A percentile compares a stretch with the other conserved stretches of the same genome.
Evolutionary conservation across 2,797 vertebrate genomes (phyloP).

Genomic region (Rhincodon typus): DNA sequence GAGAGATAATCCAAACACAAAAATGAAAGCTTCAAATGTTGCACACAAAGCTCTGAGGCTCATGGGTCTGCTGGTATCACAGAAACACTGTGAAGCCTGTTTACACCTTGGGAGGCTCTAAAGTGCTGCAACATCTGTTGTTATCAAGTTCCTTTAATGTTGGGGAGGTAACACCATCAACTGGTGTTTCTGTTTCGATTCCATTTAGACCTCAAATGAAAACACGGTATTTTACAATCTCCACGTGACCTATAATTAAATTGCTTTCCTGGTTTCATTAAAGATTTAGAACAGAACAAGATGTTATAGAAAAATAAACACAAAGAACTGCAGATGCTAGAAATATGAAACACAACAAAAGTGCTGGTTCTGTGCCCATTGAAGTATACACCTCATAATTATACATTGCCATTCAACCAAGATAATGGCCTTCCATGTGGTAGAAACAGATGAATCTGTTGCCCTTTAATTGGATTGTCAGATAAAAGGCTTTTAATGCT

Average conservation of each 20-base stretch:
- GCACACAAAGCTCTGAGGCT: background rate
- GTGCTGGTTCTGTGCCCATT: background rate
- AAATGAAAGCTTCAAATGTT: background rate
- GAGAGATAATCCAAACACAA: background rate
- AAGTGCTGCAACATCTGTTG: background rate
- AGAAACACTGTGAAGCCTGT: background rate
- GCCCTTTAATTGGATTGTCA: background rate
- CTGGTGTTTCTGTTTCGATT: background rate
- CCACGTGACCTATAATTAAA: background rate
- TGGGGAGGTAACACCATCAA: background rate
- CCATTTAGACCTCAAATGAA: background rate
- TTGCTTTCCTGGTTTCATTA: background rate
- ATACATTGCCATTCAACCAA: too few species aligned
- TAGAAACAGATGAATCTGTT: background rate
- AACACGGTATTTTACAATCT: background rate
- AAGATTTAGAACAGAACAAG: background rate
- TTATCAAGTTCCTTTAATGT: background rate
- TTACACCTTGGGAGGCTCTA: background rate
- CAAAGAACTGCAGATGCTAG: too few species aligned
- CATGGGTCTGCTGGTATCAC: background rate
- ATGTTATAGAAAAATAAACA: background rate
- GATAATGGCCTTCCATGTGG: too few species aligned
- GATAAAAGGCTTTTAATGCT: background rate
- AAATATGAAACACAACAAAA: background rate
- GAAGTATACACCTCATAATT: too few species aligned